Conservation (phyloP, 2,888 invertebrate genomes). For the Anarsia innoxiella region DNA sequence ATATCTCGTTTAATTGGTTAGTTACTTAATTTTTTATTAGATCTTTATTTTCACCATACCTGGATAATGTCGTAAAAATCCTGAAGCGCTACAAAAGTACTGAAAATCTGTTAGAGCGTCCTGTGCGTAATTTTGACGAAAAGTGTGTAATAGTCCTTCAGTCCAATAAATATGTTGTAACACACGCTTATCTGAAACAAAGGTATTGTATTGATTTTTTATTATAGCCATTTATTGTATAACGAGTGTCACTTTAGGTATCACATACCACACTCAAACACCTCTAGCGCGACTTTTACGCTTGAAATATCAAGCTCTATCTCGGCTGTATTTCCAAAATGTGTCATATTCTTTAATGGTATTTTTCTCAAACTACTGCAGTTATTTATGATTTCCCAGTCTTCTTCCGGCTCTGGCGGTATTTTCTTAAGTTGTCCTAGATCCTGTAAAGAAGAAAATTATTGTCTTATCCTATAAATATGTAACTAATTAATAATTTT, state of each 20-base stretch:
- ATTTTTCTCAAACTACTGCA: slow-evolving; percentile 44
- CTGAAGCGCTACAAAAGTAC: slow-evolving; percentile 62
- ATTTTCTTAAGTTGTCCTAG: slow-evolving; percentile 39
- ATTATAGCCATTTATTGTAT: too few species aligned
- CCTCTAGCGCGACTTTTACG: slow-evolving; percentile 51
- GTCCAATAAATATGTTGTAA: slow-evolving; percentile 52
- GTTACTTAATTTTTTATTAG: too few species aligned
- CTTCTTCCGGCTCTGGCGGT: slow-evolving; percentile 24
- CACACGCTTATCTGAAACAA: slow-evolving; percentile 34
- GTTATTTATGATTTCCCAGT: slow-evolving; percentile 31
- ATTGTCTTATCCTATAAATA: slow-evolving; percentile 37
- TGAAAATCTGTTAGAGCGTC: slow-evolving; percentile 60
- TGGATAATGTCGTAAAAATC: slow-evolving; percentile 63
- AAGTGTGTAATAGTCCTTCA: slow-evolving; percentile 45
- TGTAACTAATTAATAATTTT: not conserved
- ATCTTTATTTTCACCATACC: too few species aligned
- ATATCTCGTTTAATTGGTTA: too few species aligned
- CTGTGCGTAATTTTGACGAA: slow-evolving; percentile 55
- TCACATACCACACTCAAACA: slow-evolving; percentile 51
- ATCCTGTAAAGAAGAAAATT: slow-evolving; percentile 33
- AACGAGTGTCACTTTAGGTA: not conserved
- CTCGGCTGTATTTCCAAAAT: slow-evolving; percentile 40
- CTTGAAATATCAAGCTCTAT: slow-evolving; percentile 54
- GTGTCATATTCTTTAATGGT: slow-evolving; percentile 37
- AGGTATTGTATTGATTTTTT: slow-evolving; percentile 1